Conservation (phyloP, 2,888 invertebrate genomes). For the Sinhomidia bicolor region DNA sequence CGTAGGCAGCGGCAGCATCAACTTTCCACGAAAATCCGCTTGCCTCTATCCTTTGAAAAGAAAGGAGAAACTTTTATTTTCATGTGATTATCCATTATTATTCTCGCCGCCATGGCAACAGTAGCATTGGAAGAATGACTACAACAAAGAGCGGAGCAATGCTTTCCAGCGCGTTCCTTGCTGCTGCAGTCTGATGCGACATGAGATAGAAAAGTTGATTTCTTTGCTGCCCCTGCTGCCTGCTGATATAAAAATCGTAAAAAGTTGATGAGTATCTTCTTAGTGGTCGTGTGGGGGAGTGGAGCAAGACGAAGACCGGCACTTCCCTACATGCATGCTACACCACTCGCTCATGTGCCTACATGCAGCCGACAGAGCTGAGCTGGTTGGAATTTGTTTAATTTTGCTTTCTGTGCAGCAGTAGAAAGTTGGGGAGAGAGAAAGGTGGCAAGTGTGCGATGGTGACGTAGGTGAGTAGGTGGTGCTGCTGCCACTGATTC, state of each 20-base stretch:
- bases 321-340: constrained; percentile 55
- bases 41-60: neutral
- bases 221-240: no score
- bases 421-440: neutral
- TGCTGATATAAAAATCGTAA: no score
- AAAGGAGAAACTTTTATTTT: constrained; percentile 14
- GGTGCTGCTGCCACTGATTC: constrained; percentile 27
- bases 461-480: constrained; percentile 10
- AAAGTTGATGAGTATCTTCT: no score
- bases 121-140: no score
- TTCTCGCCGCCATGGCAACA: neutral
- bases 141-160: no score
- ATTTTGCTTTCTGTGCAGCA: neutral
- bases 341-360: neutral
- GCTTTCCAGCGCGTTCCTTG: no score
- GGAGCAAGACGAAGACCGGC: constrained; percentile 50
- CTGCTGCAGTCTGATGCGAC: no score
- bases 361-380: no score
- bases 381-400: neutral
- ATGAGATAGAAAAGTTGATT: no score
- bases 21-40: no score
- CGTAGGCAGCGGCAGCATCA: neutral
- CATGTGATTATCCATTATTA: constrained; percentile 1
- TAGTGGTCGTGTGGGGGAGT: neutral
- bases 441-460: neutral